Evolutionary conservation across 2,797 vertebrate species (phyloP), one percentile per base, ranked within the genome.

Genomic region (Alauda arvensis): DNA sequence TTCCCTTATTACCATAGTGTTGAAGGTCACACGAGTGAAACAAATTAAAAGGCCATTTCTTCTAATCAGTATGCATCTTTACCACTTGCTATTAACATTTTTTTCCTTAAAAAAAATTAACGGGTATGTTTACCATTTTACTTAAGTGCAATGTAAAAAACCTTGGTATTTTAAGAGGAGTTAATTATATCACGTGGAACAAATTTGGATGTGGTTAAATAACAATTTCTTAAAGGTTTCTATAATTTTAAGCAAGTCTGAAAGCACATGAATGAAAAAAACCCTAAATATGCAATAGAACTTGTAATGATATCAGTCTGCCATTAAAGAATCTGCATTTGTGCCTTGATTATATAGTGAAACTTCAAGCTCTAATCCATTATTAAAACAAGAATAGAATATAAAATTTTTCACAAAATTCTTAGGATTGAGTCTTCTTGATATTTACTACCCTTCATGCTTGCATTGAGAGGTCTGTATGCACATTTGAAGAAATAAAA

Each of bases 31-130:
- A 85, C 0, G 2, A 85, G 19, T 28, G 62, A 90, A 90, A 92
- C 37, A 89, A 81, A 92, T 92, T 87, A 83, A 90, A 88, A 85
- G 68, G 37, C 61, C 77, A 46, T 87, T 94, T 85, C 84, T 93
- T 70, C 74, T 87, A 69, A 85, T 83, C 60, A 70, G 66, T 76
- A 71, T 91, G 55, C 43, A 77, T 79, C 53, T 87, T 88, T 77
- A 59, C 45, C 29, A 52, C 33, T 90, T 89, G 46, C 37, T 83
- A 67, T 62, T 83, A 79, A 62, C 40, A 65, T 23, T 60, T 87
- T 87, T 89, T 92, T 85, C 23, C 34, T 14, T 52, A 29, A 81
- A 55, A 68, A 57, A 81, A 33, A 10, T 6, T 48, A 53, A 65
- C 14, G 26, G 7, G 6, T 48, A 37, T 62, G 25, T 77, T 90